Evolutionary conservation across 2,888 invertebrate genomes (phyloP).

Genomic region (Ormyrus nitidulus): DNA sequence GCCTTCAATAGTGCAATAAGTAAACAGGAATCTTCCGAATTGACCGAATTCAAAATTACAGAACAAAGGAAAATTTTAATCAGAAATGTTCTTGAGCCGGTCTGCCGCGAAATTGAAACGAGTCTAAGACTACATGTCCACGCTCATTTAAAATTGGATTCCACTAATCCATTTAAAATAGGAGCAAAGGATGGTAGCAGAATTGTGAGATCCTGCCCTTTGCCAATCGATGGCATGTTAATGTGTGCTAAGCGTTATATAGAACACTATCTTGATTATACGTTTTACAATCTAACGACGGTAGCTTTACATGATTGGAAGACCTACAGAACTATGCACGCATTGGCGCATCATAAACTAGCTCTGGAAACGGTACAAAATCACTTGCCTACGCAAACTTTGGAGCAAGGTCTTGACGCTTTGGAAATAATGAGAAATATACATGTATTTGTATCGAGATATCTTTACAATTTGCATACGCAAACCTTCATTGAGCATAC

Average conservation of each 20-base stretch:
- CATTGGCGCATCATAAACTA: constrained; percentile 91
- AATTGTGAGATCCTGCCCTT: constrained; percentile 65
- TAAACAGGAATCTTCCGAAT: constrained; percentile 62
- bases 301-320: constrained; percentile 98
- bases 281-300: constrained; percentile 98
- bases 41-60: constrained; percentile 42
- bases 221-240: constrained; percentile 61
- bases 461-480: constrained; percentile 96
- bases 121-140: constrained; percentile 95
- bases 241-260: constrained; percentile 75
- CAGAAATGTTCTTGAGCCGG: constrained; percentile 80
- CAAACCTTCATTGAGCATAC: constrained; percentile 96
- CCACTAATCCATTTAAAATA: constrained; percentile 83
- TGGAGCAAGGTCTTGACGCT: constrained; percentile 98
- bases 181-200: constrained; percentile 81
- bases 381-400: constrained; percentile 95
- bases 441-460: constrained; percentile 94
- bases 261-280: constrained; percentile 94
- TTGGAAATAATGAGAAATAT: constrained; percentile 98
- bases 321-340: constrained; percentile 97
- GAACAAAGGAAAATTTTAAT: constrained; percentile 76
- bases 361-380: constrained; percentile 90
- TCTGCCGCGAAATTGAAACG: constrained; percentile 93
- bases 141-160: constrained; percentile 88
- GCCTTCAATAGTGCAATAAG: constrained; percentile 68